Evolutionary conservation across 2,797 vertebrate species (phyloP).

Genomic region (Lepus townsendii): DNA sequence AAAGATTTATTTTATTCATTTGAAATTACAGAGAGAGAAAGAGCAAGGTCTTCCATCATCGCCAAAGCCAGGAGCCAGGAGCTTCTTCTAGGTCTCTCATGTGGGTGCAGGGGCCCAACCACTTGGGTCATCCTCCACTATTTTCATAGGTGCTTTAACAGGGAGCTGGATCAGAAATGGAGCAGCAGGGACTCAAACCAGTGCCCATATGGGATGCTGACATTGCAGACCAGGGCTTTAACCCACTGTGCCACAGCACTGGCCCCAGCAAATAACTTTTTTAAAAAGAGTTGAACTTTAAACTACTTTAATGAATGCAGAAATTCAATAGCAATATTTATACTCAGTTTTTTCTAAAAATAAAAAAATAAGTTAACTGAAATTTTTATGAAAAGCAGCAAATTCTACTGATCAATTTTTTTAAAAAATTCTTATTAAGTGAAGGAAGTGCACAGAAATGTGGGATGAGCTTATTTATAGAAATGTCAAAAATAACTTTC

Average conservation of each 20-base stretch:
- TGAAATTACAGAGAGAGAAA: no score
- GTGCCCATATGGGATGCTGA: no score
- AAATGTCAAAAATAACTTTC: slow-evolving; percentile 72
- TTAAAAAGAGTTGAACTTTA: slow-evolving; percentile 27
- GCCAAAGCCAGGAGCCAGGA: no score
- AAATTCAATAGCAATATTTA: slow-evolving; percentile 66
- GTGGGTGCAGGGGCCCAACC: no score
- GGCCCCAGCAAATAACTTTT: slow-evolving; percentile 26
- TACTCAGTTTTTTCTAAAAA: slow-evolving; percentile 39
- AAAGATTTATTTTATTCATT: no score
- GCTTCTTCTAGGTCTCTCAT: no score
- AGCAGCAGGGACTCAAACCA: no score
- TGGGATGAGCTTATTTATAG: slow-evolving; percentile 71
- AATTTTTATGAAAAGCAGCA: slow-evolving; percentile 25
- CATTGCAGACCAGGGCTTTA: not conserved
- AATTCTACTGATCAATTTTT: slow-evolving; percentile 38
- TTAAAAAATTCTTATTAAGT: slow-evolving; percentile 53
- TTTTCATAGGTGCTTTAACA: no score
- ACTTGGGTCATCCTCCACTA: no score
- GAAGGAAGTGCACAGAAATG: slow-evolving; percentile 59
- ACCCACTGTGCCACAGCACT: not conserved
- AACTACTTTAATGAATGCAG: slow-evolving; percentile 49
- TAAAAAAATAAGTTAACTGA: not conserved
- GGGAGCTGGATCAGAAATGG: no score
- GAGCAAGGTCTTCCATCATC: no score